Evolutionary conservation across 2,888 invertebrate genomes (phyloP).

Genomic region (Cephus sareptanus): DNA sequence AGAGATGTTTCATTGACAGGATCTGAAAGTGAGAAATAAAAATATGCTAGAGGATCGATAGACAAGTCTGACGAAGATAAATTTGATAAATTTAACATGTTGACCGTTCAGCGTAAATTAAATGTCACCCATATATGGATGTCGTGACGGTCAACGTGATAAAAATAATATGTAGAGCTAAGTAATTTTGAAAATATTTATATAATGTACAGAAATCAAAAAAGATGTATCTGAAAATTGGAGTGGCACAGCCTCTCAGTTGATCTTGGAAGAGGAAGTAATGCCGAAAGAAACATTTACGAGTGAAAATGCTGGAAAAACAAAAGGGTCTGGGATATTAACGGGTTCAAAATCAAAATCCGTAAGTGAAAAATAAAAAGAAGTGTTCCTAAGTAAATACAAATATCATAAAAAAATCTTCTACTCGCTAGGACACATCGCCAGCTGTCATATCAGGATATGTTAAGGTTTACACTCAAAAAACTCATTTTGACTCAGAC

Average conservation of each 20-base stretch:
- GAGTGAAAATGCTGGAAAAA: conserved; percentile 33
- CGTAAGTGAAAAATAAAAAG: neutral
- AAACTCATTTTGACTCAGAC: neutral
- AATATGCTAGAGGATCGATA: neutral
- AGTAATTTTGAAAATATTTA: neutral
- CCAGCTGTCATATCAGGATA: neutral
- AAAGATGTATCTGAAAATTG: neutral
- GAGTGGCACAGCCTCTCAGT: neutral
- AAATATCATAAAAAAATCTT: neutral
- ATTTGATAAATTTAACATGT: neutral
- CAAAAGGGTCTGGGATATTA: conserved; percentile 17
- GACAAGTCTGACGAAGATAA: neutral
- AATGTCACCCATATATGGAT: too few relatives aligned
- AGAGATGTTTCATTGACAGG: neutral
- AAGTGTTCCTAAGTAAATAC: neutral
- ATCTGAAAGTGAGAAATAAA: neutral
- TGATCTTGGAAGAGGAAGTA: neutral
- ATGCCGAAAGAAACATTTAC: conserved; percentile 26
- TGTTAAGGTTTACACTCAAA: neutral
- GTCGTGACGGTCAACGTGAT: too few relatives aligned
- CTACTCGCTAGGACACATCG: neutral
- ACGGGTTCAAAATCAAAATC: neutral
- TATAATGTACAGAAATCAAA: neutral
- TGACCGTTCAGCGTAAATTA: too few relatives aligned
- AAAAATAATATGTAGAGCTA: neutral